A percentile compares a stretch with the other conserved stretches of the same genome.
Conservation (phyloP, 2,113 vertebrate species). For the Fregata magnificens region DNA sequence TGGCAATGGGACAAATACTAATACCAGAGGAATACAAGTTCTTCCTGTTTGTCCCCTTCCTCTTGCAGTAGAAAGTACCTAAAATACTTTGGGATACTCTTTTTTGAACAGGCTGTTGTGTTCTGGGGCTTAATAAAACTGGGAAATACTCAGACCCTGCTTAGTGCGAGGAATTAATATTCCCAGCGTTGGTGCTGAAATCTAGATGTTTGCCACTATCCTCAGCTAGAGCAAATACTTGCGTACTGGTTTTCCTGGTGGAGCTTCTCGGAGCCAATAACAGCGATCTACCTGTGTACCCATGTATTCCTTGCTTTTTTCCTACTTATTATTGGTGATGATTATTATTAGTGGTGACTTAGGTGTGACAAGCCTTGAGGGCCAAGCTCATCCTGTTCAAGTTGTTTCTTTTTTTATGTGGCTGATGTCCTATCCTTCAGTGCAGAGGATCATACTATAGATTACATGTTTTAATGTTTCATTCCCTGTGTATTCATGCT, state of each 20-base stretch:
- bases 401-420: neutral
- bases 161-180: neutral
- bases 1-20: neutral
- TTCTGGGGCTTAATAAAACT: neutral
- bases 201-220: neutral
- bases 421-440: neutral
- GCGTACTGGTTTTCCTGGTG: neutral
- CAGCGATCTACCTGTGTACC: neutral
- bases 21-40: constrained; percentile 17
- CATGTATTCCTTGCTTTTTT: neutral
- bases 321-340: neutral
- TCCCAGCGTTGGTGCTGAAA: neutral
- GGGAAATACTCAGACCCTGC: neutral
- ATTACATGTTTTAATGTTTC: neutral
- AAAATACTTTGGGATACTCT: neutral
- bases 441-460: neutral
- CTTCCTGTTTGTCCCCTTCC: constrained; percentile 17
- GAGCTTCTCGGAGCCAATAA: neutral
- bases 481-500: neutral
- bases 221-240: neutral
- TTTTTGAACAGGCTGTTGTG: neutral
- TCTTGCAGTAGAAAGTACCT: neutral
- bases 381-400: neutral
- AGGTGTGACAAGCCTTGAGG: neutral
- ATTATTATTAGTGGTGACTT: neutral